Evolutionary conservation across 2,888 invertebrate species (phyloP), one percentile per base, ranked within the genome.

Genomic region (Lasioglossum figueresi): DNA sequence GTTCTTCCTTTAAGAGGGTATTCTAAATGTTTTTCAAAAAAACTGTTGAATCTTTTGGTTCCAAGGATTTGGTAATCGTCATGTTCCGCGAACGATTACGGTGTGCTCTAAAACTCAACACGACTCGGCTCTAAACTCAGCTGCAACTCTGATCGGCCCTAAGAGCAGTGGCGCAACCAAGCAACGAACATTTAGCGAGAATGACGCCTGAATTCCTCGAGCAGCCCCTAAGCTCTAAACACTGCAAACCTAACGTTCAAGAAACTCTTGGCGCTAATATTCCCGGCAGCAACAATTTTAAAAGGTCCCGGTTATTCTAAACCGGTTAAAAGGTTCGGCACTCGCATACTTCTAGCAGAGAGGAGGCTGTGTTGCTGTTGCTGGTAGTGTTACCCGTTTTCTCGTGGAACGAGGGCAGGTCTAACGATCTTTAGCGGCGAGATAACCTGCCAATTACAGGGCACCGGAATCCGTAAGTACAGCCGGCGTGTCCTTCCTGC

Each of bases 391-490:
- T 66, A 19, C 45, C 56, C 59, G 73, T 73, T 82, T 82, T 83
- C 82, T 45, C 37, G 27, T 43, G 31, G 66, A 80, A 84, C 73
- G 73, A 27, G 71, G 68, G 63, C 37, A n/a, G 34, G 37, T 45
- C 19, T 56, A 83, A 79, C 76, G 73, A 73, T 84, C 80, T 43
- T 74, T 31, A 31, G 43, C n/a, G 34, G 14, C 71, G 37, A 77
- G 78, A 87, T 90, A 82, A 79, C 72, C 76, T 34, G 71, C 76
- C 77, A 80, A 87, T 84, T 82, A 83, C 76, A 37, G n/a, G 59
- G 23, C 68, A 27, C 45, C 76, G 76, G 79, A 79, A 82, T 83
- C 73, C 78, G 79, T 85, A 84, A 88, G 85, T 78, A 59, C 40
- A 43, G 19, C 37, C 31, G 66, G 6, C 73, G 59, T 76, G 68